Evolutionary conservation across 2,797 vertebrate genomes (phyloP).

Genomic region (Eremophila alpestris): DNA sequence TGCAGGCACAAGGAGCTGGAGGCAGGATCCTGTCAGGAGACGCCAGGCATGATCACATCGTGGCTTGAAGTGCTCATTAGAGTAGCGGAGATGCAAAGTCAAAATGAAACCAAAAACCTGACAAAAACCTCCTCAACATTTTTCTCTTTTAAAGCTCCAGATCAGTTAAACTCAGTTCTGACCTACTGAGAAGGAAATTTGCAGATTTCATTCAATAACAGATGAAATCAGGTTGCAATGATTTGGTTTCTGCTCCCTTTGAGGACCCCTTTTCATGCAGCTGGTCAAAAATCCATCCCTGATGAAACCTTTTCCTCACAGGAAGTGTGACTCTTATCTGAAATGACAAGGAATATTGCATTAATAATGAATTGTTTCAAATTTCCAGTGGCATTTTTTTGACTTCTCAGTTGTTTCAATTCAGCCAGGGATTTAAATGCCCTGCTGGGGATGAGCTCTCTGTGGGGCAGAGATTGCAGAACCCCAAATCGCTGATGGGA

Average conservation of each 20-base stretch:
- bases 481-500: neutral
- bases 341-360: neutral
- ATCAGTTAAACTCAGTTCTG: neutral
- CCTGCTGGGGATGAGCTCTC: neutral
- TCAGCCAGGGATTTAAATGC: neutral
- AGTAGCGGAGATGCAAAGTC: too few species aligned
- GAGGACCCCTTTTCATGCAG: neutral
- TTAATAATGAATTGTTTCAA: neutral
- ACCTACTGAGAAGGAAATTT: neutral
- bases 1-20: neutral
- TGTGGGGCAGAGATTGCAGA: neutral
- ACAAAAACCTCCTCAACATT: accelerated
- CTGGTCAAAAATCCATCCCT: neutral
- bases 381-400: neutral
- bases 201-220: neutral
- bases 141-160: neutral
- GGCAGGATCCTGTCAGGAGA: neutral
- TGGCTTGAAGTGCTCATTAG: neutral
- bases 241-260: neutral
- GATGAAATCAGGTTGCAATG: neutral
- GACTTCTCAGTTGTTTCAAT: neutral
- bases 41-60: too few species aligned
- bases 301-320: neutral
- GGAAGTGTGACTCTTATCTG: neutral
- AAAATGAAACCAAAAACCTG: neutral